Percentiles rank a stretch among this genome's conserved stretches.
Conservation (phyloP, 2,113 vertebrate genomes). For the Hydropotes inermis region DNA sequence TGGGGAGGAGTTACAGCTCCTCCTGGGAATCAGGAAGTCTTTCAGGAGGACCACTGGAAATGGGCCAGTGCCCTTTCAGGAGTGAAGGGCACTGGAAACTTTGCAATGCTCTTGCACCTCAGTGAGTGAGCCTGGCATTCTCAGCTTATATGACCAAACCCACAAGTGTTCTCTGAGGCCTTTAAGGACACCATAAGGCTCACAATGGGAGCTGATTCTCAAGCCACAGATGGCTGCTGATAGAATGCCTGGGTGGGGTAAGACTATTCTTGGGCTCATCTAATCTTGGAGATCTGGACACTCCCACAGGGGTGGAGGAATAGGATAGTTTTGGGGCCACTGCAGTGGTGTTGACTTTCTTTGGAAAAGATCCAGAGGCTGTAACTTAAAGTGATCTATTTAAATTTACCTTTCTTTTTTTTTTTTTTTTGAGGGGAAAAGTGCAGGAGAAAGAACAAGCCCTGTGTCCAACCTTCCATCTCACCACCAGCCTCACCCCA, state of each 20-base stretch:
- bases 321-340: slow-evolving; percentile 40
- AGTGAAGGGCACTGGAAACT: not conserved
- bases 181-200: not conserved
- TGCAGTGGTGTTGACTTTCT: slow-evolving; percentile 9
- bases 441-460: not conserved
- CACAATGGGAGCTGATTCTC: not conserved
- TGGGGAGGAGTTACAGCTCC: not conserved
- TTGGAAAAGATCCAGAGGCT: slow-evolving; percentile 27
- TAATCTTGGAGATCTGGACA: slow-evolving; percentile 59
- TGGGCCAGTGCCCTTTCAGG: not conserved
- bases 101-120: not conserved
- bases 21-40: not conserved
- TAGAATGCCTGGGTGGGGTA: slow-evolving; percentile 32
- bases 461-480: not conserved
- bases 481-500: not conserved
- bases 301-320: slow-evolving; percentile 62
- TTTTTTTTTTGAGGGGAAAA: not conserved
- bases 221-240: slow-evolving; percentile 34
- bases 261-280: slow-evolving; percentile 46
- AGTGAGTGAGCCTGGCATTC: not conserved
- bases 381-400: slow-evolving; percentile 26
- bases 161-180: not conserved
- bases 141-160: not conserved
- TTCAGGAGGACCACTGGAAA: not conserved
- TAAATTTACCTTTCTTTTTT: not conserved